These are phyloP conservation scores for Aldrovandia affinis DNA, from an alignment of 2,797 vertebrate species.

Conservation along the genomic window DNA sequence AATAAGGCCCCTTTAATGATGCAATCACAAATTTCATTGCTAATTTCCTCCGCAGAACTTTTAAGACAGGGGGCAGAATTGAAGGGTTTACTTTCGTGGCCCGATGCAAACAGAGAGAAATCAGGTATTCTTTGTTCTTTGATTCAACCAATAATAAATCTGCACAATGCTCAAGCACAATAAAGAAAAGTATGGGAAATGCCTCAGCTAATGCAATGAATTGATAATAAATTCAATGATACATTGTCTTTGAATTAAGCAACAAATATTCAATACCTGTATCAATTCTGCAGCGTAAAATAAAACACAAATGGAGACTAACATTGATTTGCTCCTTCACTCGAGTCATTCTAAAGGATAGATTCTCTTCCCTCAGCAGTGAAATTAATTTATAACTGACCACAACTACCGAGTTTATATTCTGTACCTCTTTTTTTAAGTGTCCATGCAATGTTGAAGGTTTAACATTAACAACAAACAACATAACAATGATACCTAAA, in stretches of 20 bases:
- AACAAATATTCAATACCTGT: slow-evolving; percentile 34
- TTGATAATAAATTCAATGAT: neutral
- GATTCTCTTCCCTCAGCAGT: neutral
- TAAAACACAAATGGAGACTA: slow-evolving; percentile 23
- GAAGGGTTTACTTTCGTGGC: slow-evolving; percentile 25
- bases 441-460: neutral
- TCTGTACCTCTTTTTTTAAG: neutral
- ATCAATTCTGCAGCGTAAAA: slow-evolving; percentile 23
- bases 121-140: slow-evolving; percentile 38
- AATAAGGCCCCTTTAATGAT: slow-evolving; percentile 67
- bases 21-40: slow-evolving; percentile 68
- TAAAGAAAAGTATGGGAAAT: neutral
- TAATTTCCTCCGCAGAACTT: slow-evolving; percentile 56
- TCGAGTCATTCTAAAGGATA: slow-evolving; percentile 15
- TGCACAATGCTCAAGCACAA: neutral
- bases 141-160: slow-evolving; percentile 32
- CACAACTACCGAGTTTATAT: neutral
- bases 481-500: too few species aligned
- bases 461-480: neutral
- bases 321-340: slow-evolving; percentile 10
- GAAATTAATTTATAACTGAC: neutral
- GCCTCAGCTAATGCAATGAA: neutral
- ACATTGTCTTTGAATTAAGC: slow-evolving; percentile 29
- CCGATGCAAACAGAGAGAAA: slow-evolving; percentile 60
- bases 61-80: slow-evolving; percentile 22